Evolutionary conservation across 2,888 invertebrate genomes (phyloP), one percentile per base, ranked within the genome.

Genomic region (Tetragonisca angustula): DNA sequence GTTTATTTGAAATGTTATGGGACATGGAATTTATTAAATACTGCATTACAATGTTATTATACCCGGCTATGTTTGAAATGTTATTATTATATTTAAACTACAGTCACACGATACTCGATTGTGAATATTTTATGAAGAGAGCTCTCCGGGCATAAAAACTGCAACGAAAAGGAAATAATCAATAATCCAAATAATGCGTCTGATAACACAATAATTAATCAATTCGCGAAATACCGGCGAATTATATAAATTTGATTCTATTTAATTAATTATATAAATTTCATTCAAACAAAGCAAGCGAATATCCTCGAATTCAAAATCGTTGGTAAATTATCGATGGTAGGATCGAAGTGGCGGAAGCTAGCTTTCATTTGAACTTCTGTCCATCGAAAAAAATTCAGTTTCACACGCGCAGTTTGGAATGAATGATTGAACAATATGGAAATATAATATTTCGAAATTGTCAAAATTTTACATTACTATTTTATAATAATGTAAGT

Each of bases 121-220:
- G 56, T 27, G 17, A 9, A n/a, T 56, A 75, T 54, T 64, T 24
- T 50, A 24, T 0, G 65, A 13, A 19, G 15, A 75, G 65, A 43
- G 9, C 9, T 43, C 24, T 32, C 13, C 4, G 9, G 27, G 13
- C 15, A 4, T 5, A 43, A 75, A 27, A 50, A 73, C 21, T 73
- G 50, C 27, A 61, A 27, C 59, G 24, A 61, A 21, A 13, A 49
- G 36, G 24, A 27, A 72, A 74, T 36, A 27, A 75, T 19, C 54
- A 43, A 54, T 54, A 67, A 36, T 65, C 54, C 19, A 43, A 75
- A 67, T 75, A 65, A 75, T 17, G 21, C 21, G 50, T 27, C 9
- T 15, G 19, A 21, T 21, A 62, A 49, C 24, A 32, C 1, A 27
- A 21, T 67, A 75, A 75, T 75, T 75, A 65, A 65, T 75, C 65